Evolutionary conservation across 1,140 invertebrate species (phyloP).

Genomic region (Diachasma alloeum): DNA sequence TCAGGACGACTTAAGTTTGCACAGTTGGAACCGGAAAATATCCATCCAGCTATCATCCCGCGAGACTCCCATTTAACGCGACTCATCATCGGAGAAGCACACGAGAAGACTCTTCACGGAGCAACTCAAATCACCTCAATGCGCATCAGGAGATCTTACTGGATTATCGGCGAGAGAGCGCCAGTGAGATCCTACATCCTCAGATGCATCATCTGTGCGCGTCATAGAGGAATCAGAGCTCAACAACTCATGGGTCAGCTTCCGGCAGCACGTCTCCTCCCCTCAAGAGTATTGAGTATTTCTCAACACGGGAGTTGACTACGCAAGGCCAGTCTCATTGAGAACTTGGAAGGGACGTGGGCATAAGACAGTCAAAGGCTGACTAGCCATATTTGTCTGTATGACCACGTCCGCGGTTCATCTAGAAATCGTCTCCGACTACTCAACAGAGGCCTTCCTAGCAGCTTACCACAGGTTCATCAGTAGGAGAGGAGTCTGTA

Average conservation of each 20-base stretch:
- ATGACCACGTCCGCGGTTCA: no score
- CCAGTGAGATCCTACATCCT: no score
- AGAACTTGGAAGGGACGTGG: conserved; percentile 34
- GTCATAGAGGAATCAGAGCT: not conserved
- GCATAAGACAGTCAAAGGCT: conserved; percentile 36
- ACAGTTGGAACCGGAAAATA: conserved; percentile 28
- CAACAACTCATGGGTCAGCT: conserved; percentile 50
- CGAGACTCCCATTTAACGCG: conserved; percentile 28
- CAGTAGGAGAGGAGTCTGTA: not conserved
- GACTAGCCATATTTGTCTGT: conserved; percentile 33
- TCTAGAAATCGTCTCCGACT: no score
- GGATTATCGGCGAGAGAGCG: not conserved
- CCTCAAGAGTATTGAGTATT: no score
- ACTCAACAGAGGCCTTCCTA: no score
- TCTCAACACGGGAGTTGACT: conserved; percentile 35
- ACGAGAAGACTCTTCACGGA: conserved; percentile 11
- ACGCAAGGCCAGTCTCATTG: conserved; percentile 39
- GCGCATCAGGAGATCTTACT: not conserved
- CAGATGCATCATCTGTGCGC: conserved; percentile 25
- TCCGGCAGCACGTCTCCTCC: conserved; percentile 27
- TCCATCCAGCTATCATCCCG: conserved; percentile 40
- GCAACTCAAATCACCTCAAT: not conserved
- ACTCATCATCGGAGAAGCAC: conserved; percentile 34
- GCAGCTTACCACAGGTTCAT: no score
- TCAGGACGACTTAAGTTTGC: conserved; percentile 40